Conservation (phyloP, 2,888 invertebrate species). For the Acheta domesticus region DNA sequence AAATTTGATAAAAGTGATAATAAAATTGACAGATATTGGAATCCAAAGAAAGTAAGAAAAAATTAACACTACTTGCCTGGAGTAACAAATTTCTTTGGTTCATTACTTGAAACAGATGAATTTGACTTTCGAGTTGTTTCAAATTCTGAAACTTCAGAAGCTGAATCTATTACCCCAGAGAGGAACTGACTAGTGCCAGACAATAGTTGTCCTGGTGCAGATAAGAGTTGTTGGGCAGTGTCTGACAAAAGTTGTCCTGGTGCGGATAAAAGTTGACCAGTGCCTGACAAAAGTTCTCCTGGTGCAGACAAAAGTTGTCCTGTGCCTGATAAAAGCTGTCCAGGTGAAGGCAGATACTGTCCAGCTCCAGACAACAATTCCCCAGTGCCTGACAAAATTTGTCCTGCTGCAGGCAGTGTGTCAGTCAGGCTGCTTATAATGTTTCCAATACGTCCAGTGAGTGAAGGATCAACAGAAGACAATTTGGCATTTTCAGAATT, state of each 20-base stretch:
- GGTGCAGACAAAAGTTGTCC: background rate
- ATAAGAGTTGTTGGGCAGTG: background rate
- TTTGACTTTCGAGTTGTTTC: background rate
- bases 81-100: conserved; percentile 12
- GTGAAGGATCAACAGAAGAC: conserved; percentile 31
- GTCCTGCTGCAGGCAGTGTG: background rate
- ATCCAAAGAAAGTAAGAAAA: background rate
- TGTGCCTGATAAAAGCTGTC: background rate
- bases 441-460: conserved; percentile 38
- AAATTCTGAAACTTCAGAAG: background rate
- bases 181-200: background rate
- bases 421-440: background rate
- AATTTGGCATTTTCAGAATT: conserved; percentile 32
- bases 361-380: conserved; percentile 1
- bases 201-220: background rate
- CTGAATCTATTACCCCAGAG: background rate
- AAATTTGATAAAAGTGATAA: no score
- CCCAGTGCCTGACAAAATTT: background rate
- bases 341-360: background rate
- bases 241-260: background rate
- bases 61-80: conserved; percentile 30
- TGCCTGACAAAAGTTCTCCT: background rate
- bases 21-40: conserved; percentile 33
- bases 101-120: background rate
- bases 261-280: background rate